Base-by-base conservation (phyloP, 2,797 vertebrate species). In the Sciurus vulgaris region DNA sequence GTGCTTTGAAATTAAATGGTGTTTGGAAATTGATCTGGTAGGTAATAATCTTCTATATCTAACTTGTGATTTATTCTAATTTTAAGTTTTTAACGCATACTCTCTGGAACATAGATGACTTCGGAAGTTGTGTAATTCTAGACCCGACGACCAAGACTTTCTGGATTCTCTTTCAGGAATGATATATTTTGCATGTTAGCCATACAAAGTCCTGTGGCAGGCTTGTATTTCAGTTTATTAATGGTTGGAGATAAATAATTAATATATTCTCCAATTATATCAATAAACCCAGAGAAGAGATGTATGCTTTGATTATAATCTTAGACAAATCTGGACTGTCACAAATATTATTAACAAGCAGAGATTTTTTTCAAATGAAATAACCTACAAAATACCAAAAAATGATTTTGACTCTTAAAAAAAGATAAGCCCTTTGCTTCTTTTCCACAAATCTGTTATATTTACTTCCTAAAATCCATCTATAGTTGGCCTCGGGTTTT, bases 11-110 rank as follows among this genome's bases (percentile, higher is more conserved):
- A 76, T 92, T 81, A 94, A 20, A 72, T 78, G 65, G 9, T 0
- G 15, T 85, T 87, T 74, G 14, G 70, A 96, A 78, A 24, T 38
- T 94, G 14, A 91, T 86, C 35, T 76, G 59, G 76, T 67, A 96
- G 72, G 78, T 89, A 97, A 94, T 65, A 49, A 91, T 95, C 86
- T 96, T 97, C 77, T 88, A 67, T 90, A 96, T 86, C 65, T 95
- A 97, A 95, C 63, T 86, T 85, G 88, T 88, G 1, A 76, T 72
- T 77, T 83, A 41, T 93, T 97, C 94, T 83, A 94, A 96, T 96
- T 97, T 92, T 44, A 97, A 96, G 88, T 41, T 91, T 93, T 96
- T 93, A 97, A 94, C 89, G 93, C 70, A 90, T 79, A 70, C 28
- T 87, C 83, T 94, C 82, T 90, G 38, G 90, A 96, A 86, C 51